These are phyloP conservation scores for Ctenopoma kingsleyae DNA, from an alignment of 2,797 vertebrate species.

Conservation along the genomic window DNA sequence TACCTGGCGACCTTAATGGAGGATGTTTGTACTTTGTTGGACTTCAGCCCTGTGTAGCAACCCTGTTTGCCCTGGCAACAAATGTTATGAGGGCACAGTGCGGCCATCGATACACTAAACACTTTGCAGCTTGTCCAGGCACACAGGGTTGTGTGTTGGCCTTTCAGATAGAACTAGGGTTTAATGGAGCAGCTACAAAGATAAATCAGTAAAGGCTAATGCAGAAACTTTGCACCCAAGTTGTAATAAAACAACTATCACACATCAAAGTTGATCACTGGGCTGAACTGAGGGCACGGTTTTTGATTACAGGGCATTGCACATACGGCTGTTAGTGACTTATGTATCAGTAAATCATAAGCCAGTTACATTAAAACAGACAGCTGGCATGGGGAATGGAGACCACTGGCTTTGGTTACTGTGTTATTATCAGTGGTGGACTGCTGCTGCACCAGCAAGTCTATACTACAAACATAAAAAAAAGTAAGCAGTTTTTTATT, in stretches of 20 bases:
- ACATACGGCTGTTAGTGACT: slow-evolving; percentile 29
- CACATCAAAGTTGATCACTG: slow-evolving; percentile 10
- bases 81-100: slow-evolving; percentile 27
- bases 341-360: slow-evolving; percentile 71
- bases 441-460: slow-evolving; percentile 42
- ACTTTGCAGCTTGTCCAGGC: slow-evolving; percentile 25
- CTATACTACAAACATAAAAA: not conserved
- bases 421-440: slow-evolving; percentile 57
- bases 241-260: slow-evolving; percentile 37
- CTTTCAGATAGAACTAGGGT: slow-evolving; percentile 37
- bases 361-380: slow-evolving; percentile 61
- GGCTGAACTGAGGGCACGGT: slow-evolving; percentile 13
- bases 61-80: slow-evolving; percentile 59
- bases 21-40: slow-evolving; percentile 44
- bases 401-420: slow-evolving; percentile 51
- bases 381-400: slow-evolving; percentile 9
- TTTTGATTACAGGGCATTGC: slow-evolving; percentile 31
- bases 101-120: slow-evolving; percentile 13
- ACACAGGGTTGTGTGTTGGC: slow-evolving; percentile 2
- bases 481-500: too few relatives aligned
- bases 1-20: slow-evolving; percentile 13
- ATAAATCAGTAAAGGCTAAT: slow-evolving; percentile 49
- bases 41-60: slow-evolving; percentile 55
- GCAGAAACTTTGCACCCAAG: slow-evolving; percentile 31
- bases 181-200: slow-evolving; percentile 29